Conservation (phyloP, 2,888 invertebrate species). For the Timandra comae region DNA sequence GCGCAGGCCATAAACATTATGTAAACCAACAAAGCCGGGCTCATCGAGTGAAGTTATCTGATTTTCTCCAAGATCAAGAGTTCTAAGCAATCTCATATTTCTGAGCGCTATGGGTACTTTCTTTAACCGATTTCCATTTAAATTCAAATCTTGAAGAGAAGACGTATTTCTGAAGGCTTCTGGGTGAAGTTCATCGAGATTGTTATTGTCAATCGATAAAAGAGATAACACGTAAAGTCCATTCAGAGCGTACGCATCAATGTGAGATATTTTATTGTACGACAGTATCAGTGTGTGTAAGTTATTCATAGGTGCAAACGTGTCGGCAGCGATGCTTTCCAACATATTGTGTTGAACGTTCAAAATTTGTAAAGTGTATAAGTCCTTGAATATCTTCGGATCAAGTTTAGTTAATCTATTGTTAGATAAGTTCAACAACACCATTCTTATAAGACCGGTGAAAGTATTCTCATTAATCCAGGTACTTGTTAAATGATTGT, state of each 20-base stretch:
- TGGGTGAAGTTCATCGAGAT: constrained; percentile 87
- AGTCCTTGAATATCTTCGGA: constrained; percentile 88
- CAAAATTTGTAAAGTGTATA: constrained; percentile 90
- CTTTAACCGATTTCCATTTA: constrained; percentile 90
- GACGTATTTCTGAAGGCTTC: constrained; percentile 94
- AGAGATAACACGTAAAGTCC: constrained; percentile 91
- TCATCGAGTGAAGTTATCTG: constrained; percentile 87
- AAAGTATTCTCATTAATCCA: constrained; percentile 93
- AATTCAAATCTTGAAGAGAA: constrained; percentile 91
- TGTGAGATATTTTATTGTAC: constrained; percentile 88
- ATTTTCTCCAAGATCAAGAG: constrained; percentile 95
- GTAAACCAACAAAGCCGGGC: constrained; percentile 88
- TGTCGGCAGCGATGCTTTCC: constrained; percentile 89
- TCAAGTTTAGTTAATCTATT: constrained; percentile 89
- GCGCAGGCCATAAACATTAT: constrained; percentile 90
- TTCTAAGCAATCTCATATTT: constrained; percentile 90
- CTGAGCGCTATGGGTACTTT: constrained; percentile 87
- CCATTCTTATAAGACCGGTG: constrained; percentile 90
- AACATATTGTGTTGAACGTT: constrained; percentile 90
- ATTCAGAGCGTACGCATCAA: constrained; percentile 91
- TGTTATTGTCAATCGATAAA: constrained; percentile 90
- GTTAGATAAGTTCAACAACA: constrained; percentile 89
- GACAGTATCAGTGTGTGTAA: constrained; percentile 91
- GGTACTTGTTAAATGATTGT: constrained; percentile 89
- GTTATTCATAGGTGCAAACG: constrained; percentile 94